phyloP scores from a whole-genome alignment of 2,797 vertebrate genomes.

The Argyrosomus regius region DNA sequence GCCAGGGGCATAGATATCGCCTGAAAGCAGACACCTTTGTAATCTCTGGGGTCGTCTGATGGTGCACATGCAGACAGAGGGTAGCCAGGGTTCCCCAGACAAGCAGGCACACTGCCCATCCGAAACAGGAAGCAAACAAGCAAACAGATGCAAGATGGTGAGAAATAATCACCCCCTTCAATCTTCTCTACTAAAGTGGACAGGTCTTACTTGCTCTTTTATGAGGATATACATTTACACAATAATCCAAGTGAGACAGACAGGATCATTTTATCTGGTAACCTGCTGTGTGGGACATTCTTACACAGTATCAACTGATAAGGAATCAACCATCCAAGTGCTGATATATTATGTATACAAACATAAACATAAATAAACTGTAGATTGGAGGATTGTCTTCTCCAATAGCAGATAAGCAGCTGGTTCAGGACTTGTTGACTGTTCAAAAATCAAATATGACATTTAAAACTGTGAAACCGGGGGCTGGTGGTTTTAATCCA shows the following conservation, averaged over 20 bases:
- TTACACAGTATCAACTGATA: neutral
- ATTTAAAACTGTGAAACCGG: neutral
- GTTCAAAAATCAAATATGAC: neutral
- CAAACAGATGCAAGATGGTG: constrained; percentile 46
- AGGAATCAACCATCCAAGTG: neutral
- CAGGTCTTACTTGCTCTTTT: too few species aligned
- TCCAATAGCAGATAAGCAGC: neutral
- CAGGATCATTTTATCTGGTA: neutral
- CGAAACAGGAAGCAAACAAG: constrained; percentile 37
- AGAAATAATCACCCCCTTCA: constrained; percentile 4
- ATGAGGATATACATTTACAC: neutral
- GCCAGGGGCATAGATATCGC: constrained; percentile 39
- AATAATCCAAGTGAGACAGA: neutral
- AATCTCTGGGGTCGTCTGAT: constrained; percentile 42
- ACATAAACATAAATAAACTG: neutral
- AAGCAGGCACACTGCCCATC: constrained; percentile 51
- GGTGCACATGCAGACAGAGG: constrained; percentile 39
- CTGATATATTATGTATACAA: neutral
- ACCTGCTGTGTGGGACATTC: constrained; percentile 8
- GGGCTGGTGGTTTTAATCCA: neutral
- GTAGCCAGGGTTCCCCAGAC: constrained; percentile 62
- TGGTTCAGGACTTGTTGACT: neutral
- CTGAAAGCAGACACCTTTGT: constrained; percentile 75
- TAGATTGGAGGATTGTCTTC: neutral
- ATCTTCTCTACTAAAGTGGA: constrained; percentile 5